A percentile compares a stretch with the other conserved stretches of the same genome.
Conservation (phyloP, 2,888 invertebrate genomes). For the Apeira syringaria region DNA sequence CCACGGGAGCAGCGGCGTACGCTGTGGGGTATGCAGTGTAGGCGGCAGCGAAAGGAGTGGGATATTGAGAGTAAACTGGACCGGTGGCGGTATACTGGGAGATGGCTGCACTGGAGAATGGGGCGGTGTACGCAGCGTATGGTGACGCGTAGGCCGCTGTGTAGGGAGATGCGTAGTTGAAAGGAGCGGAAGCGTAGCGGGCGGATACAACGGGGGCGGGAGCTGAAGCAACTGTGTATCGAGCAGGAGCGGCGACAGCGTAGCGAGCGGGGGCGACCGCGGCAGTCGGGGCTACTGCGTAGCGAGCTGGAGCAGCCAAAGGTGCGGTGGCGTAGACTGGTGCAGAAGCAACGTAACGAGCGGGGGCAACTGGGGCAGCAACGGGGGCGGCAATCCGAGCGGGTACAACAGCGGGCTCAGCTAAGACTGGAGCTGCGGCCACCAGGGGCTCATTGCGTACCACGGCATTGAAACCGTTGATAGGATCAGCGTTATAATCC, state of each 20-base stretch:
- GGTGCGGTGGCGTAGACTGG: slow-evolving; percentile 75
- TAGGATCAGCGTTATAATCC: slow-evolving; percentile 66
- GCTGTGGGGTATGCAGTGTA: slow-evolving; percentile 26
- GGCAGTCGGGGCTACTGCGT: slow-evolving; percentile 35
- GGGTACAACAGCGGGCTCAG: slow-evolving; percentile 58
- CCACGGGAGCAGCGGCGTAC: slow-evolving; percentile 35
- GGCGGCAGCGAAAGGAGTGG: slow-evolving; percentile 15
- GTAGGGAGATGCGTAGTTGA: slow-evolving; percentile 30
- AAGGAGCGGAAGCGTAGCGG: slow-evolving; percentile 43
- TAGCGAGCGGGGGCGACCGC: slow-evolving; percentile 40
- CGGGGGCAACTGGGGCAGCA: slow-evolving; percentile 37
- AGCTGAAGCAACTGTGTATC: slow-evolving; percentile 42
- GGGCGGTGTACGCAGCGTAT: slow-evolving; percentile 26
- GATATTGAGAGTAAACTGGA: slow-evolving; percentile 24
- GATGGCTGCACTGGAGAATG: slow-evolving; percentile 30
- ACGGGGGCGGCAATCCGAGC: slow-evolving; percentile 30
- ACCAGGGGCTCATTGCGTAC: slow-evolving; percentile 63
- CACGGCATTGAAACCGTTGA: slow-evolving; percentile 72
- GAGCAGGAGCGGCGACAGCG: slow-evolving; percentile 38
- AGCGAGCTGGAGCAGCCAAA: slow-evolving; percentile 32
- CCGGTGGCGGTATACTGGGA: slow-evolving; percentile 34
- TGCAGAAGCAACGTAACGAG: slow-evolving; percentile 47
- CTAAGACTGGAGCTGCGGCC: slow-evolving; percentile 36
- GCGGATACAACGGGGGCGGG: slow-evolving; percentile 44
- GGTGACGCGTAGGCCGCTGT: slow-evolving; percentile 39